A percentile compares a stretch with the other conserved stretches of the same genome.
Evolutionary conservation across 2,888 invertebrate species (phyloP).

Genomic region (Teleogryllus oceanicus): DNA sequence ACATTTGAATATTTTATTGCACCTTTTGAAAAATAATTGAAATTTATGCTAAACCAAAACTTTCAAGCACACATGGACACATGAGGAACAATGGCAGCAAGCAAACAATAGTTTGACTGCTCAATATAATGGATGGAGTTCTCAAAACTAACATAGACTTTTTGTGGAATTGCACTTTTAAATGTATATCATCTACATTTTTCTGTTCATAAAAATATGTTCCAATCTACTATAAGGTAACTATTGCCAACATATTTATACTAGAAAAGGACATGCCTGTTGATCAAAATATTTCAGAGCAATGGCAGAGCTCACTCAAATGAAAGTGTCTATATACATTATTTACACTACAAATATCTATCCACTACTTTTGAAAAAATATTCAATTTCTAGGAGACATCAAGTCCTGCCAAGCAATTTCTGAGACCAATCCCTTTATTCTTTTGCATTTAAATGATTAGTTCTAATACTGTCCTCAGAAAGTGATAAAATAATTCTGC

Average conservation of each 20-base stretch:
- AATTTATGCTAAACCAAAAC: not conserved
- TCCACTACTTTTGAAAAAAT: not conserved
- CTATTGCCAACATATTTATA: conserved; percentile 11
- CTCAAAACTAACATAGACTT: not conserved
- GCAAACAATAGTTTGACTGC: not conserved
- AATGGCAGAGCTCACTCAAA: conserved; percentile 18
- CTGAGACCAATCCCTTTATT: too few species aligned
- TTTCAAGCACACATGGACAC: not conserved
- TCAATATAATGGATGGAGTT: conserved; percentile 9
- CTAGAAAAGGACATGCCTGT: not conserved
- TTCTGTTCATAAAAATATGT: not conserved
- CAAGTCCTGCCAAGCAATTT: not conserved
- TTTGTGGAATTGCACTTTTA: not conserved
- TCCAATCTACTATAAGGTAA: not conserved
- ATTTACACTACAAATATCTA: not conserved
- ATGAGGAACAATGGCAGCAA: not conserved
- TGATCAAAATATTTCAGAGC: conserved; percentile 2
- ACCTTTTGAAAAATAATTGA: too few species aligned
- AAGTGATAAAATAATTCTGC: too few species aligned
- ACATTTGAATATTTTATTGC: too few species aligned
- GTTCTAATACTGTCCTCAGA: too few species aligned
- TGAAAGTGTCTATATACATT: not conserved
- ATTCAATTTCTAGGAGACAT: not conserved
- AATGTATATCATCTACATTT: not conserved
- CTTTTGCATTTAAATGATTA: too few species aligned